Evolutionary conservation across 2,888 invertebrate species (phyloP), one percentile per base, ranked within the genome.

Genomic region (Catocala sponsa): DNA sequence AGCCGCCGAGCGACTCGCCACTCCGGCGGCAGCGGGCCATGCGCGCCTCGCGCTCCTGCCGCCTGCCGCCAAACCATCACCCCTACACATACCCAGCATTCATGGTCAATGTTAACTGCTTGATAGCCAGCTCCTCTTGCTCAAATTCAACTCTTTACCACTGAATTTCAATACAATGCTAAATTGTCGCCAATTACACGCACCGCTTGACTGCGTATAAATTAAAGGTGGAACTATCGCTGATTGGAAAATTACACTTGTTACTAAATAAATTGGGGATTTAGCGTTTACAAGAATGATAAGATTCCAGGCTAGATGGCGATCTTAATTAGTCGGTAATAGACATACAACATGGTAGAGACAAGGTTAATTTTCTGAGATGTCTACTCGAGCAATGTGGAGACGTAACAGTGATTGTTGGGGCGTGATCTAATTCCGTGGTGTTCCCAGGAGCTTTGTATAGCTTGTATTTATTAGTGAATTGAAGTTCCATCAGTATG

Each of bases 101-200:
- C 90, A 91, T 86, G 89, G 89, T 88, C 91, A 91, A 90, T 91
- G 90, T 70, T 86, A 89, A 74, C 68, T 64, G 74, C 78, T 80
- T 79, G 69, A 77, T 80, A 67, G 61, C 72, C 64, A 65, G 77
- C 79, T 82, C 80, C 80, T 75, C 56, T 59, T 6, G 13, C 78
- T 80, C 60, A 78, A 85, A 76, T 77, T 80, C 67, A 43, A 72
- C 46, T 49, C 49, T 43, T 63, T 58, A 59, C 71, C 63, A 65
- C 74, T 56, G 58, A 69, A 64, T 76, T 68, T 65, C 53, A 70
- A 70, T 74, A 61, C 67, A 59, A 63, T 63, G 65, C 41, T 58
- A 69, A 75, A 74, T 75, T 75, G 65, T 52, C 51, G 64, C 49
- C 70, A 70, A 78, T 78, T 78, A 78, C 63, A 63, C 59, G 68